These are phyloP conservation scores for Cladopsammia gracilis DNA, from an alignment of 64 coral and sea anemone genomes.

Conservation along the genomic window DNA sequence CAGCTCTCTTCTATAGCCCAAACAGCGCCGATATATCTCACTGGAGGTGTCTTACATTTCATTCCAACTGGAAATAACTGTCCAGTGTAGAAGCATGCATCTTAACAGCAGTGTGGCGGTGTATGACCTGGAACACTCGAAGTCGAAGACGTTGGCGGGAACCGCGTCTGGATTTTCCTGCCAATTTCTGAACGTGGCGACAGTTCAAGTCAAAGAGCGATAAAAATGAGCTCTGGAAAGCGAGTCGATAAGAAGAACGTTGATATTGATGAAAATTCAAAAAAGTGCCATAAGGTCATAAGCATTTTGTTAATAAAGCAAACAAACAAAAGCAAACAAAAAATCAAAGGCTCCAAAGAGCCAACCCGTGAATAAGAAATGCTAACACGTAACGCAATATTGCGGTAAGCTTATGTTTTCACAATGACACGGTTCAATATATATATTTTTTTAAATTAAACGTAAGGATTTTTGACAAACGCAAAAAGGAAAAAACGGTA, in stretches of 20 bases:
- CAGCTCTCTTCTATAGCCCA: slow-evolving; percentile 67
- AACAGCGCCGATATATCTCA: slow-evolving; percentile 74
- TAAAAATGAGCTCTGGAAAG: slow-evolving; percentile 76
- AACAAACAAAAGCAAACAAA: no score
- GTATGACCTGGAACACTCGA: slow-evolving; percentile 85
- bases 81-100: slow-evolving; percentile 80
- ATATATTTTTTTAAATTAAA: no score
- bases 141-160: slow-evolving; percentile 71
- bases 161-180: not conserved
- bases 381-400: no score
- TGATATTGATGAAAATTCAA: slow-evolving; percentile 57
- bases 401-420: no score
- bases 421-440: no score
- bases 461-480: no score
- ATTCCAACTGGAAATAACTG: slow-evolving; percentile 29
- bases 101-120: slow-evolving; percentile 79
- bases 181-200: slow-evolving; percentile 64
- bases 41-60: slow-evolving; percentile 4
- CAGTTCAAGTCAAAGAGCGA: slow-evolving; percentile 69
- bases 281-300: slow-evolving; percentile 27
- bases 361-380: no score
- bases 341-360: no score
- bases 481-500: no score
- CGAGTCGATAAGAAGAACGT: slow-evolving; percentile 70
- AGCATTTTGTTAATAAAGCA: no score